Conservation (phyloP, 2,888 invertebrate genomes). For the Trichacis sp. region DNA sequence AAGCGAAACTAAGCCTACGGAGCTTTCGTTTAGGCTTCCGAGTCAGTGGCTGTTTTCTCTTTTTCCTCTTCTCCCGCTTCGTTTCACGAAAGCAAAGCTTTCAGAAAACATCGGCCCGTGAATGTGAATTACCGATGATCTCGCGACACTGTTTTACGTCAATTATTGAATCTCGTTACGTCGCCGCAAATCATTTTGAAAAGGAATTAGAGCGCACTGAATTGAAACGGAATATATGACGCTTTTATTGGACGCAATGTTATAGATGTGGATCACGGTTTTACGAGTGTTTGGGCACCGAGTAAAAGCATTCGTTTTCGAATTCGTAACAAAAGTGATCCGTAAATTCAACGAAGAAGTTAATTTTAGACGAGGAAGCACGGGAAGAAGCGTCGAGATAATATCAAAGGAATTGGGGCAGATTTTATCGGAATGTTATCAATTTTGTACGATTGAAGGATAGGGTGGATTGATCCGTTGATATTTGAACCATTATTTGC, state of each 20-base stretch:
- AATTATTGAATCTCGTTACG: constrained; percentile 11
- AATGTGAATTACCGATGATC: constrained; percentile 17
- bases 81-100: constrained; percentile 29
- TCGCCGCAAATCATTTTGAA: constrained; percentile 7
- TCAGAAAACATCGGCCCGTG: constrained; percentile 50
- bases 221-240: background rate
- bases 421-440: no score
- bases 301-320: background rate
- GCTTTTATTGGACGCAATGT: background rate
- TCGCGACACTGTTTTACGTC: background rate
- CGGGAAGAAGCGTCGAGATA: background rate
- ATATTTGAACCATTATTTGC: background rate
- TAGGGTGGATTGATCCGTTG: background rate
- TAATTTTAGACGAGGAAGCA: background rate
- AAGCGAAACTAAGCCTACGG: constrained; percentile 54
- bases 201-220: constrained; percentile 41
- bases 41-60: constrained; percentile 19
- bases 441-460: no score
- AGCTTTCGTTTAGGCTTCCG: constrained; percentile 45
- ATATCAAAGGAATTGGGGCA: background rate
- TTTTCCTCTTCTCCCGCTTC: constrained; percentile 16
- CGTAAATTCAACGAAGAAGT: background rate
- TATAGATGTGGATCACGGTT: background rate
- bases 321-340: background rate
- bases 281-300: background rate